Base-by-base conservation (phyloP, 2,797 vertebrate species). In the Ceyx erithaca region DNA sequence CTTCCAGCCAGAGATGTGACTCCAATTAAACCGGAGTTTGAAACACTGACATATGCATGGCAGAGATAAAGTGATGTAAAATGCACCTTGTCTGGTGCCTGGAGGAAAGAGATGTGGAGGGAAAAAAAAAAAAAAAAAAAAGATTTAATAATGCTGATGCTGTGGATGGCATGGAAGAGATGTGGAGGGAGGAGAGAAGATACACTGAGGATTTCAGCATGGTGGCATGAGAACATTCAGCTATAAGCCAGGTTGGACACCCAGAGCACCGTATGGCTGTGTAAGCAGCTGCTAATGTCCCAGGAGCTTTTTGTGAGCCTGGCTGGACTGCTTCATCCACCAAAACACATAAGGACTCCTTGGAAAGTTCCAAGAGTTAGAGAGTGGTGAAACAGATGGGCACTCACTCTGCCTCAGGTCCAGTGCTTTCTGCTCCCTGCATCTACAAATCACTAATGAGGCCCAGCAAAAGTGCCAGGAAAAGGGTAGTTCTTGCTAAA, bases 361-460 rank as follows among this genome's bases (percentile, higher is more conserved):
- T 45, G 46, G n/a, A 67, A 83, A 84, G 33, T 48, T 59, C 31
- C 3, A 0, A 5, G 22, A 79, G 15, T 40, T 20, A 62, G 14
- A 67, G 30, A 21, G 9, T 0, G 5, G 28, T 49, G 68, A 63
- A 81, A 63, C 37, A 79, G 85, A 90, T n/a, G 57, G 41, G 14
- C 37, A 40, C 10, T 35, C 1, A 0, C 25, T 62, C 21, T 4
- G 3, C 31, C 35, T 62, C 40, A 55, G 33, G 18, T 7, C 16
- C 0, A 0, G 10, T 51, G 30, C 4, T n/a, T n/a, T 70, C 68
- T 0, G 1, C n/a, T 71, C 49, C 31, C 54, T 22, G 9, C 0
- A 2, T 70, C 31, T 48, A 17, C 0, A 4, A 77, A 26, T 73
- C 45, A 64, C 54, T 55, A 3, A 4, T 12, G 57, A 76, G 5